phyloP scores from a whole-genome alignment of 2,888 invertebrate genomes.

The Cryptus armator region DNA sequence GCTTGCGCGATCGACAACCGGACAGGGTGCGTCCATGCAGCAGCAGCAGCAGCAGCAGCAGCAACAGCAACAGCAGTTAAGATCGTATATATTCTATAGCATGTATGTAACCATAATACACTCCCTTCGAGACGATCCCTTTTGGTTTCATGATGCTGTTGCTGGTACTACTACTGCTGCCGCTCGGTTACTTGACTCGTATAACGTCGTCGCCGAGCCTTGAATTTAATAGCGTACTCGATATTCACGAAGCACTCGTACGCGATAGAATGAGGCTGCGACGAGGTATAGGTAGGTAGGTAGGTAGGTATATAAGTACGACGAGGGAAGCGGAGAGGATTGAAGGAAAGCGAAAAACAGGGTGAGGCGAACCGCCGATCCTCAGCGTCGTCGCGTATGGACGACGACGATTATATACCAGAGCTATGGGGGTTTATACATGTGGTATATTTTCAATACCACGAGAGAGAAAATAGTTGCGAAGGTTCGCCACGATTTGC shows the following conservation, averaged over 20 bases:
- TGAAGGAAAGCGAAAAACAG: conserved; percentile 32
- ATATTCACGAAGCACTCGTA: conserved; percentile 51
- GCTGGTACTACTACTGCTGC: conserved; percentile 14
- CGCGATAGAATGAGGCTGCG: conserved; percentile 40
- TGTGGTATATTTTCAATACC: not conserved
- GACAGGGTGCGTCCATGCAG: conserved; percentile 56
- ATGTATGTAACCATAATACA: conserved; percentile 38
- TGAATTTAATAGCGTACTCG: conserved; percentile 67
- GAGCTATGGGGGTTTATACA: not conserved
- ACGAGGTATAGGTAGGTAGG: conserved; percentile 5
- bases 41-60: conserved; percentile 36
- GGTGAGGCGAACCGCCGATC: conserved; percentile 45
- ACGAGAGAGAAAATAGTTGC: not conserved
- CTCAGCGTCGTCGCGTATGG: conserved; percentile 43
- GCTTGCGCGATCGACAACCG: conserved; percentile 56
- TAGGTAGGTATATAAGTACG: not conserved
- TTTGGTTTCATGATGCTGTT: conserved; percentile 22
- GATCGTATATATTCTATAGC: not conserved
- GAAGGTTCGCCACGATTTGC: conserved; percentile 29
- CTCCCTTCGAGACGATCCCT: conserved; percentile 58
- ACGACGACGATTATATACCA: conserved; percentile 50
- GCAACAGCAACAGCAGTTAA: conserved; percentile 34
- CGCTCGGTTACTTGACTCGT: conserved; percentile 51
- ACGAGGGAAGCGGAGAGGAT: conserved; percentile 1
- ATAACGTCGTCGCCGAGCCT: conserved; percentile 62